Evolutionary conservation across 2,113 vertebrate species (phyloP).

Genomic region (Syrmaticus mikado): DNA sequence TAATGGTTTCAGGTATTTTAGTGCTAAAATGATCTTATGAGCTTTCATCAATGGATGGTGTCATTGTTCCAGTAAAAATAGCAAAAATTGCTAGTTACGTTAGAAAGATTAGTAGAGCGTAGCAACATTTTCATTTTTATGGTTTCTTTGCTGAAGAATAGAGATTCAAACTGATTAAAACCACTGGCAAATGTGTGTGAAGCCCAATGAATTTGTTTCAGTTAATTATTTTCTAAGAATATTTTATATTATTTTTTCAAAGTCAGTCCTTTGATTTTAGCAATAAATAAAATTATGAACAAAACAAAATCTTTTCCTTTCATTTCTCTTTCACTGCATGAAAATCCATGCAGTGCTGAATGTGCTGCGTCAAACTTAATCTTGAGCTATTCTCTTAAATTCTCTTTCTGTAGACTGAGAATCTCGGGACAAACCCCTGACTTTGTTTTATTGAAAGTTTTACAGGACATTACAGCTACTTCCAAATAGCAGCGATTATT

Average conservation of each 20-base stretch:
- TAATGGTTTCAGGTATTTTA: neutral
- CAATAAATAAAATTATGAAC: neutral
- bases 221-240: neutral
- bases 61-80: neutral
- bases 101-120: neutral
- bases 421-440: neutral
- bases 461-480: neutral
- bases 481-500: neutral
- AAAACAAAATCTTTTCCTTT: neutral
- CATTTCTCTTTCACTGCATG: neutral
- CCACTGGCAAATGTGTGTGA: neutral
- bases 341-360: neutral
- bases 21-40: neutral
- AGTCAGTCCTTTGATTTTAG: neutral
- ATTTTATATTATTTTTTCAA: neutral
- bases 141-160: neutral
- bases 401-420: neutral
- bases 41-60: neutral
- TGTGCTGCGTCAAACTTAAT: neutral
- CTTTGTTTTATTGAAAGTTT: neutral
- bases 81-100: neutral
- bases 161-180: neutral
- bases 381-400: neutral
- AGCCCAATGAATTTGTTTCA: neutral
- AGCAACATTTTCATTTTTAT: neutral